phyloP scores from a whole-genome alignment of 2,113 vertebrate genomes.

The Gymnocephalus cernua region DNA sequence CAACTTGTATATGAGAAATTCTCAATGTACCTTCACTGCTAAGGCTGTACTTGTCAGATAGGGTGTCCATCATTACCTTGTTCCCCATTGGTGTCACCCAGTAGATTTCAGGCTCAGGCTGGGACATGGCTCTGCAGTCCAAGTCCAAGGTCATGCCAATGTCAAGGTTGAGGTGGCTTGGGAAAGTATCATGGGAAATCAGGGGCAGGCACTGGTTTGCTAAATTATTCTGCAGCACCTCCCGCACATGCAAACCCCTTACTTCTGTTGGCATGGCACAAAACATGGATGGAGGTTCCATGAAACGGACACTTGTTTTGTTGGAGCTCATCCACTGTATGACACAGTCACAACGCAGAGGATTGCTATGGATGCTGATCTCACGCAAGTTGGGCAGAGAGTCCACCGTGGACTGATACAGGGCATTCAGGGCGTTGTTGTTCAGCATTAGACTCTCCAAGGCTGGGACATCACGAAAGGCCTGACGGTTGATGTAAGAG shows the following conservation, averaged over 20 bases:
- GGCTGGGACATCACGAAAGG: constrained; percentile 94
- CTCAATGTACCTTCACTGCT: constrained; percentile 92
- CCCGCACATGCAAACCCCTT: constrained; percentile 90
- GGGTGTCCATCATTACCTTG: constrained; percentile 90
- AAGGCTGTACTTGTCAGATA: constrained; percentile 92
- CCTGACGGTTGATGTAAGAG: constrained; percentile 91
- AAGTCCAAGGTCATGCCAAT: constrained; percentile 89
- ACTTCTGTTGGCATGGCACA: constrained; percentile 93
- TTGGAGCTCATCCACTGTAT: constrained; percentile 96
- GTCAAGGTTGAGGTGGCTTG: constrained; percentile 91
- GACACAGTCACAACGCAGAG: constrained; percentile 95
- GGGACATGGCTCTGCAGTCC: constrained; percentile 96
- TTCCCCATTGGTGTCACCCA: constrained; percentile 97
- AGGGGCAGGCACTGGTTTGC: constrained; percentile 94
- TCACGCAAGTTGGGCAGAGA: constrained; percentile 94
- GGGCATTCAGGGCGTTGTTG: constrained; percentile 94
- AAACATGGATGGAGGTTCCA: constrained; percentile 97
- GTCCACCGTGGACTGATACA: constrained; percentile 93
- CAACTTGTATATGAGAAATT: constrained; percentile 89
- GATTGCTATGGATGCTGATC: constrained; percentile 97
- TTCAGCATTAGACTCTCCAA: constrained; percentile 98
- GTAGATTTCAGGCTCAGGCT: constrained; percentile 97
- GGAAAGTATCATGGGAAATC: constrained; percentile 94
- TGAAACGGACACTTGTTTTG: constrained; percentile 94
- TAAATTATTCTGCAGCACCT: constrained; percentile 88